Conservation (phyloP, 2,888 invertebrate genomes). For the Ommatoiulus sabulosus region DNA sequence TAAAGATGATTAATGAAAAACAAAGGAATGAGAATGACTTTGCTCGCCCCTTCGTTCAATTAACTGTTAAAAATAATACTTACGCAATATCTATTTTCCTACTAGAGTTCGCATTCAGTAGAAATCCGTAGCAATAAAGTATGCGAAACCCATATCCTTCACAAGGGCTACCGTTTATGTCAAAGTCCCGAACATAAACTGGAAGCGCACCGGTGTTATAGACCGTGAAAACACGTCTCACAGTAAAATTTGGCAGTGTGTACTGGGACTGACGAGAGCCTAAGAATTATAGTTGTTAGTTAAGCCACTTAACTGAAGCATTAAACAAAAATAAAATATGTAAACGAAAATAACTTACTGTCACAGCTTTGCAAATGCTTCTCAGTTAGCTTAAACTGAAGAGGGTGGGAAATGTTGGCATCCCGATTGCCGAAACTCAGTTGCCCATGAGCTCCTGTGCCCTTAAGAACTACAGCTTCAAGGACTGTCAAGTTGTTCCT, state of each 20-base stretch:
- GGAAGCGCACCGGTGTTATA: constrained; percentile 91
- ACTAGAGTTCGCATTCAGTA: constrained; percentile 78
- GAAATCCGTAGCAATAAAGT: constrained; percentile 79
- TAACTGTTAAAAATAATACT: constrained; percentile 63
- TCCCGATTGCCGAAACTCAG: constrained; percentile 90
- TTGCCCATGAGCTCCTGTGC: constrained; percentile 86
- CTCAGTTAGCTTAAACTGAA: constrained; percentile 84
- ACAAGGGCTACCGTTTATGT: constrained; percentile 74
- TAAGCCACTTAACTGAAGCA: not conserved
- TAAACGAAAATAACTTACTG: constrained; percentile 68
- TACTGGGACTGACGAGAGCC: constrained; percentile 63
- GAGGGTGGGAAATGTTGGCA: constrained; percentile 79
- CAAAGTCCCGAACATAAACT: constrained; percentile 78
- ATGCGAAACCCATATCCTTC: constrained; percentile 85
- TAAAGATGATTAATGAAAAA: too few relatives aligned
- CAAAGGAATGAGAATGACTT: too few relatives aligned
- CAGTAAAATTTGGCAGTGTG: constrained; percentile 76
- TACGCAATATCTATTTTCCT: constrained; percentile 82
- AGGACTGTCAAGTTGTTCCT: constrained; percentile 94
- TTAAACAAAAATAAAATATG: not conserved
- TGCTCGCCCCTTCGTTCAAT: not conserved
- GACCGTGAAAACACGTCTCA: constrained; percentile 84
- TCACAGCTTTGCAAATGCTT: constrained; percentile 75
- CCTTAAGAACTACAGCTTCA: constrained; percentile 85
- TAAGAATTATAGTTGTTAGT: not conserved